Base-by-base conservation (phyloP, 1,140 invertebrate genomes). In the Orius insidiosus region DNA sequence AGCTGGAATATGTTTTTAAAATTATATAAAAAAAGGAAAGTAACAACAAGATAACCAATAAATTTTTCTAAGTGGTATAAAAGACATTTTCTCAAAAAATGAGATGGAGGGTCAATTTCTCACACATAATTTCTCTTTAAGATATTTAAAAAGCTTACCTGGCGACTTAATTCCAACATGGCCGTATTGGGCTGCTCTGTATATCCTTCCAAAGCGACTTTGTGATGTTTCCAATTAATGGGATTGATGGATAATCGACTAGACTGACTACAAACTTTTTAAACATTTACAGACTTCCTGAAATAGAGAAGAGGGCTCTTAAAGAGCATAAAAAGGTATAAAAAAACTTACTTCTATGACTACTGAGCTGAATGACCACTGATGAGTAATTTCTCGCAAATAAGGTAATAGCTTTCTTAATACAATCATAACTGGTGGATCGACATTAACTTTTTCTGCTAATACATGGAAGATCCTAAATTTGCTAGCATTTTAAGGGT, bases 81-180 rank as follows among this genome's bases (percentile, higher is more conserved):
- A 7, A 33, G n/a, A 8, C 32, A 33, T 7, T 7, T 33, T 8
- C n/a, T 8, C n/a, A 33, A 8, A 7, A 33, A 33, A 8, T 8
- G 32, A n/a, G 6, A 33, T 7, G 32, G 6, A n/a, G 32, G n/a
- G n/a, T n/a, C n/a, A n/a, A n/a, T n/a, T n/a, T n/a, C n/a, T 33
- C 6, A 7, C n/a, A 33, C n/a, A 7, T n/a, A 33, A 38, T 11
- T 10, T 5, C 15, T 5, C 5, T 5, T 7, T 6, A 33, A 33
- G n/a, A 6, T 6, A 7, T n/a, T 7, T 7, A 33, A 33, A 13
- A 56, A 13, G 75, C 70, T 66, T 57, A 82, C 78, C 54, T 79
- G 73, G 69, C 77, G 79, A 3, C 76, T 65, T 6, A 87, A 69
- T 53, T 80, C 71, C 10, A 90, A 55, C 0, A 82, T 75, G 1